Conservation (phyloP, 2,797 vertebrate genomes). For the Helostoma temminkii region DNA sequence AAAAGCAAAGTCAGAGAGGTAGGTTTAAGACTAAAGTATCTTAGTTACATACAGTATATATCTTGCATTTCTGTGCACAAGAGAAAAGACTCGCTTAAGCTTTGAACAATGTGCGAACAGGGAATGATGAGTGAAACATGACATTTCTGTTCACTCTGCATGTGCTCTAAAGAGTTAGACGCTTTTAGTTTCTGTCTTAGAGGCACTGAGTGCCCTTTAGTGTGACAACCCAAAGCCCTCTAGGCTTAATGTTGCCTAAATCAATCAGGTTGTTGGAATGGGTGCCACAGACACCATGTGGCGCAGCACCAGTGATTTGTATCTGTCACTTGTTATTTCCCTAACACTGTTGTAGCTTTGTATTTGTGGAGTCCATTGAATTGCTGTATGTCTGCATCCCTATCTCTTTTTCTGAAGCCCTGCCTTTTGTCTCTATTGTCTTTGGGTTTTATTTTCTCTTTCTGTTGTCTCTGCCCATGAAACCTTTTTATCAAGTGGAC, state of each 20-base stretch:
- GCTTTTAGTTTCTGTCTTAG: constrained; percentile 36
- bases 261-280: constrained; percentile 49
- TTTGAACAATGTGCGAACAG: constrained; percentile 1
- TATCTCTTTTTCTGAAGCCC: neutral
- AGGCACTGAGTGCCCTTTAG: constrained; percentile 16
- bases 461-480: neutral
- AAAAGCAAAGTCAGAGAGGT: too few relatives aligned
- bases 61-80: too few relatives aligned
- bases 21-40: too few relatives aligned
- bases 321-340: constrained; percentile 71
- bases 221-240: constrained; percentile 49
- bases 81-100: neutral
- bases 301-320: constrained; percentile 53
- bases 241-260: constrained; percentile 48
- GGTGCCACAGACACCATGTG: constrained; percentile 37
- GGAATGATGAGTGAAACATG: neutral
- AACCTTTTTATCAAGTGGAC: neutral
- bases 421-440: neutral
- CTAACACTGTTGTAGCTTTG: constrained; percentile 30
- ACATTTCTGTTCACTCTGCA: constrained; percentile 13
- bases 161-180: constrained; percentile 9
- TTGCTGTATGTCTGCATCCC: constrained; percentile 20
- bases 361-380: constrained; percentile 38
- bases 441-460: neutral
- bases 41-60: too few relatives aligned